These are phyloP conservation scores for Spheniscus humboldti DNA, from an alignment of 2,797 vertebrate genomes.

Conservation along the genomic window DNA sequence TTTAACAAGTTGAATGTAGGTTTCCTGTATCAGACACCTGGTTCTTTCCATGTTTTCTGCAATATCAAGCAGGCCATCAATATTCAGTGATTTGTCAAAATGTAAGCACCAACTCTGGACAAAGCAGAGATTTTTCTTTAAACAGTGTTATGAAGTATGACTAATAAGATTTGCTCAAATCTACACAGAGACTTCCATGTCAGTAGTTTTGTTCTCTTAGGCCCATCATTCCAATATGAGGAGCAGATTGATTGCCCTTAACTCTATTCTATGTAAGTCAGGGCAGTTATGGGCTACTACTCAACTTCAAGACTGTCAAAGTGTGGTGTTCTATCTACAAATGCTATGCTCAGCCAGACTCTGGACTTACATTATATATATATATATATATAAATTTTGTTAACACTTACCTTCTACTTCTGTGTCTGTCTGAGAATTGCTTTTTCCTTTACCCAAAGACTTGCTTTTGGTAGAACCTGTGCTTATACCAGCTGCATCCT, in stretches of 20 bases:
- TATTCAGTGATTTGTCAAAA: neutral
- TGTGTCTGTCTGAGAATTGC: conserved; percentile 63
- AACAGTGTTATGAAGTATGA: neutral
- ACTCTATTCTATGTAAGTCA: neutral
- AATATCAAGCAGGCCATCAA: neutral
- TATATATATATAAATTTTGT: neutral
- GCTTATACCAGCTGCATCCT: conserved; percentile 63
- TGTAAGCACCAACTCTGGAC: neutral
- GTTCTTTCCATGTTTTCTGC: neutral
- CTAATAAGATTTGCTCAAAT: neutral
- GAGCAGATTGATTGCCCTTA: neutral
- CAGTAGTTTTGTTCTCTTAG: neutral
- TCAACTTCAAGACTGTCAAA: neutral
- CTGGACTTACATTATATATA: neutral
- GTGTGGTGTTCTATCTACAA: neutral
- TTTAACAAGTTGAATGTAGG: neutral
- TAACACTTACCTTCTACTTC: conserved; percentile 82
- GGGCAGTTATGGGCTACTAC: neutral
- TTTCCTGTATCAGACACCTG: neutral
- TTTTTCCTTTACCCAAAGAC: conserved; percentile 73
- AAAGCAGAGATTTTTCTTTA: neutral
- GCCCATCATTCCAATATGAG: neutral
- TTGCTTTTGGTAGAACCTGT: conserved; percentile 76
- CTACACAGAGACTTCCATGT: neutral
- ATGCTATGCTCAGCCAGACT: neutral